Conservation (phyloP, 2,113 vertebrate species). For the Oxygymnocypris stewartii region DNA sequence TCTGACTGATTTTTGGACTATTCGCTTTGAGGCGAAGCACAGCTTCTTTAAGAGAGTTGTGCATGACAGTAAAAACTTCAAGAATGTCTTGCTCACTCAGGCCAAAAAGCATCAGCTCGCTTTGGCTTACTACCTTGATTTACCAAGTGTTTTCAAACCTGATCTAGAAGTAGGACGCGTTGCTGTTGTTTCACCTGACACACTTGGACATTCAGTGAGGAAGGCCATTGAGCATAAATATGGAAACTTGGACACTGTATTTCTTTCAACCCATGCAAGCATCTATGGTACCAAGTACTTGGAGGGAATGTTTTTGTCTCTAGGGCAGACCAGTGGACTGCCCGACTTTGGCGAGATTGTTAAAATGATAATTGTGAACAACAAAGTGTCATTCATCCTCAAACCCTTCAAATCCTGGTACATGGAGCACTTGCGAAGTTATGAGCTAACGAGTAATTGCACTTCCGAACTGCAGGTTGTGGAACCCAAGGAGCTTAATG, state of each 20-base stretch:
- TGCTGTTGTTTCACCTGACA: conserved; percentile 19
- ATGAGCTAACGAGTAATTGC: not conserved
- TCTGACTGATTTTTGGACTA: not conserved
- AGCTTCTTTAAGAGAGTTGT: not conserved
- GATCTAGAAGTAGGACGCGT: not conserved
- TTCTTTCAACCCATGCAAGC: conserved; percentile 5
- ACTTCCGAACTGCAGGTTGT: not conserved
- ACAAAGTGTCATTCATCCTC: not conserved
- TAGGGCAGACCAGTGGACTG: conserved; percentile 6
- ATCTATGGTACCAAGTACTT: conserved; percentile 9
- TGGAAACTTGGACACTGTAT: not conserved
- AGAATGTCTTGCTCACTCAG: too few species aligned
- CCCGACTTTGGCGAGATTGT: not conserved
- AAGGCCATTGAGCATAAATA: conserved; percentile 12
- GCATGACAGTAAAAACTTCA: too few species aligned
- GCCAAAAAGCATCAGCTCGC: not conserved
- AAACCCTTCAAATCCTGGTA: not conserved
- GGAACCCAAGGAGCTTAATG: not conserved
- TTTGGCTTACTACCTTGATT: not conserved
- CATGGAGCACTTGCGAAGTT: not conserved
- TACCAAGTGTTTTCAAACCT: conserved; percentile 14
- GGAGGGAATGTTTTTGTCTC: not conserved
- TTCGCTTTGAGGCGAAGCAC: not conserved
- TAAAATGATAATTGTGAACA: too few species aligned
- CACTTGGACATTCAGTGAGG: not conserved